Evolutionary conservation across 2,888 invertebrate species (phyloP).

Genomic region (Drosophila merina): DNA sequence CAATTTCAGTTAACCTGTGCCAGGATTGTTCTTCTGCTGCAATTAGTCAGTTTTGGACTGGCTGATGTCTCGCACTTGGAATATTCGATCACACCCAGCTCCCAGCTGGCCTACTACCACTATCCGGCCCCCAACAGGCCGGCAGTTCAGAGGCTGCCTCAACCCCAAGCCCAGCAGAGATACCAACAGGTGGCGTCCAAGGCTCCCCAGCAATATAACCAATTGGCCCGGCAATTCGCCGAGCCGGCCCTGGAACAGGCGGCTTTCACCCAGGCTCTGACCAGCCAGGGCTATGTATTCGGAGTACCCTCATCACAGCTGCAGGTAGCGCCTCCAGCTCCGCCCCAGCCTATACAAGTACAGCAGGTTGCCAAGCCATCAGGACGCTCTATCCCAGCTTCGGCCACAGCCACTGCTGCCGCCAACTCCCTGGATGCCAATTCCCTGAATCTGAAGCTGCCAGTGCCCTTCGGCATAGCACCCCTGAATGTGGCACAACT

Average conservation of each 20-base stretch:
- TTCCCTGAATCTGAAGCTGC: conserved; percentile 77
- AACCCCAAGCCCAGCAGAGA: conserved; percentile 28
- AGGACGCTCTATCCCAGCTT: background rate
- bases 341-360: conserved; percentile 1
- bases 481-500: conserved; percentile 76
- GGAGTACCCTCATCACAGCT: conserved; percentile 49
- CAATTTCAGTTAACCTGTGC: conserved; percentile 12
- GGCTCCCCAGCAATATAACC: conserved; percentile 38
- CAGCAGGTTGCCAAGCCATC: conserved; percentile 13
- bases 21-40: conserved; percentile 22
- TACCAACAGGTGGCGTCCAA: conserved; percentile 20
- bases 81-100: conserved; percentile 54
- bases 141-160: conserved; percentile 6
- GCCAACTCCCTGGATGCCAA: conserved; percentile 52
- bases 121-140: conserved; percentile 70
- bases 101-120: conserved; percentile 67
- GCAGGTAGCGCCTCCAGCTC: conserved; percentile 8
- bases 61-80: conserved; percentile 68
- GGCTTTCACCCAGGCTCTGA: conserved; percentile 78
- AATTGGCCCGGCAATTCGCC: conserved; percentile 63
- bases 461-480: conserved; percentile 75
- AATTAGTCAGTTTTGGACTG: conserved; percentile 25
- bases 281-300: conserved; percentile 74
- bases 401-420: conserved; percentile 3
- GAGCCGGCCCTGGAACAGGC: conserved; percentile 76